Evolutionary conservation across 2,888 invertebrate genomes (phyloP), one percentile per base, ranked within the genome.

Genomic region (Cloeon dipterum): DNA sequence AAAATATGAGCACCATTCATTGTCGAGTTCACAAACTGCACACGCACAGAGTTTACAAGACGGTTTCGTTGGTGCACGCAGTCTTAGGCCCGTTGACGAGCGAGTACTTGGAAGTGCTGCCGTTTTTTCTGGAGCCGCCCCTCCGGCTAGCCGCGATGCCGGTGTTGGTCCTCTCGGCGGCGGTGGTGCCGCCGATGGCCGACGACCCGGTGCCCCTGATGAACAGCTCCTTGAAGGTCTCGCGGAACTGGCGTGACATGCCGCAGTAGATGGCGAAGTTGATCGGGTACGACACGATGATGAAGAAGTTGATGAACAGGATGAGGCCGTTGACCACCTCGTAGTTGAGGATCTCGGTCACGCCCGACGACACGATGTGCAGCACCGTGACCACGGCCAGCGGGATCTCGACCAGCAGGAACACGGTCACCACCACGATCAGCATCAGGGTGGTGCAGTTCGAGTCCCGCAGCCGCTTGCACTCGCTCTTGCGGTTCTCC

Each of bases 191-290:
- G 5, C 29, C 29, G 16, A 29, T 29, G 7, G 5, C n/a, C 16
- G 5, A 16, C 13, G 29, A n/a, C n/a, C n/a, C n/a, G n/a, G n/a
- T n/a, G 16, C 29, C 29, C 14, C 29, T n/a, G 16, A 29, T 29
- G 14, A 29, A 29, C 5, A 29, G n/a, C 14, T 29, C 78, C 50
- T 82, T 83, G 55, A 93, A 93, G 0, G 91, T 91, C 54, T 89
- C 86, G 36, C 93, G 65, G 56, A 93, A 93, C 54, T 85, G 86
- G 21, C 85, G 63, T 21, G 85, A 86, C 93, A 93, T 94, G 17
- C 88, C 88, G 54, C 89, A 91, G 52, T 93, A 93, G 44, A 91
- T 88, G 41, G 86, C 89, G 50, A 93, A 91, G 55, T 91, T 89
- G 40, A 89, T 76, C 10, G 88, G 88, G 57, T 89, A 89, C 34